Conservation (phyloP, 2,888 invertebrate genomes). For the Agrenia bidenticulata region DNA sequence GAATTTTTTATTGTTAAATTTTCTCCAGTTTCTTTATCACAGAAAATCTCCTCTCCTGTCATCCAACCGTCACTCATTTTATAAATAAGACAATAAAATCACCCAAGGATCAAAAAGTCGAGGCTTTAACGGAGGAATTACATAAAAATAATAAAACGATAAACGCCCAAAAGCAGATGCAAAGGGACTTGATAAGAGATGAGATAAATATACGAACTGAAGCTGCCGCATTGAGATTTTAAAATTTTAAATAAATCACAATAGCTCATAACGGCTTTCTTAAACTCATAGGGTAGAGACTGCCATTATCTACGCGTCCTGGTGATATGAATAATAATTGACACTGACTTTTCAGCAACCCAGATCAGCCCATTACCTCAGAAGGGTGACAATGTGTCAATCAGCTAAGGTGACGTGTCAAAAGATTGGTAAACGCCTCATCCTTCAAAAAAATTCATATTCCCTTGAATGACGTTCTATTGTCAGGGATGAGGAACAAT, state of each 20-base stretch:
- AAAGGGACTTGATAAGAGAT: not conserved
- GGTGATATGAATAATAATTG: conserved; percentile 7
- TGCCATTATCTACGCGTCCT: not conserved
- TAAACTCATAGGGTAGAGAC: not conserved
- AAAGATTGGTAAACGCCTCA: conserved; percentile 33
- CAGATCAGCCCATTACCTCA: not conserved
- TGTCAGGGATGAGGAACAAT: not conserved
- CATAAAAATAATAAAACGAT: conserved; percentile 4
- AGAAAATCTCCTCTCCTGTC: not conserved
- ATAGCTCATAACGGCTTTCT: conserved; percentile 2
- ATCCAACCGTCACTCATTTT: conserved; percentile 4
- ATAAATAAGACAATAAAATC: conserved; percentile 6
- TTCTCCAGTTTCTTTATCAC: not conserved
- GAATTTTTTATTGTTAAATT: not conserved
- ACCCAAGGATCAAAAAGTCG: not conserved
- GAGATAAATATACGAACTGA: too few species aligned
- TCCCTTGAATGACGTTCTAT: not conserved
- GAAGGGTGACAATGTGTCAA: conserved; percentile 40
- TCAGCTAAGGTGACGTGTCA: conserved; percentile 40
- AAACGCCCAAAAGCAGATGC: conserved; percentile 2
- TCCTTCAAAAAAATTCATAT: conserved; percentile 25
- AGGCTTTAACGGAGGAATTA: not conserved
- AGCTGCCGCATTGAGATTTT: not conserved
- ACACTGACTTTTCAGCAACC: conserved; percentile 11
- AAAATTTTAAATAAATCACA: not conserved